These are phyloP conservation scores for Zosterops hypoxanthus DNA, from an alignment of 2,113 vertebrate genomes.

Conservation along the genomic window DNA sequence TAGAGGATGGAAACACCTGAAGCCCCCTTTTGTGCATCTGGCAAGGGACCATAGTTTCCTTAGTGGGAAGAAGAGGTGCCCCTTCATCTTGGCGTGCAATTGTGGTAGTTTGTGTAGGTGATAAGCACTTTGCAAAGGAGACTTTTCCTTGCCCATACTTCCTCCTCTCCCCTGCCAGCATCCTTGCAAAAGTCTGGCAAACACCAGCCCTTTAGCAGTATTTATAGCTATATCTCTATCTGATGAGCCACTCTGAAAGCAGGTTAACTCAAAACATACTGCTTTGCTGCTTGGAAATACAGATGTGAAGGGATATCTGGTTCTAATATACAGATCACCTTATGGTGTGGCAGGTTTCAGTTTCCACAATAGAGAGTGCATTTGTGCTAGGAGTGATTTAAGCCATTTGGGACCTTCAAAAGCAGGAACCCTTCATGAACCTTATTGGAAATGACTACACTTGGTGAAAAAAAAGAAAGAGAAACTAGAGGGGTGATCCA, in stretches of 20 bases:
- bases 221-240: slow-evolving; percentile 47
- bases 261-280: slow-evolving; percentile 62
- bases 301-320: slow-evolving; percentile 62
- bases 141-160: not conserved
- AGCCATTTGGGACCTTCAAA: slow-evolving; percentile 71
- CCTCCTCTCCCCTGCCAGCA: not conserved
- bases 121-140: not conserved
- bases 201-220: not conserved
- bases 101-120: not conserved
- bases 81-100: not conserved
- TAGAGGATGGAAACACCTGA: not conserved
- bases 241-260: slow-evolving; percentile 55
- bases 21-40: not conserved
- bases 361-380: slow-evolving; percentile 70
- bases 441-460: slow-evolving; percentile 68
- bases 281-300: slow-evolving; percentile 28
- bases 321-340: slow-evolving; percentile 69
- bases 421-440: slow-evolving; percentile 57
- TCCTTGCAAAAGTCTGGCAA: not conserved
- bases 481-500: slow-evolving; percentile 43
- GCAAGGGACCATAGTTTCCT: not conserved
- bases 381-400: slow-evolving; percentile 67
- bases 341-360: slow-evolving; percentile 68
- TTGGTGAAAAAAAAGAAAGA: slow-evolving; percentile 30
- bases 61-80: not conserved